phyloP scores from a whole-genome alignment of 1,140 invertebrate species.

The Formica exsecta region DNA sequence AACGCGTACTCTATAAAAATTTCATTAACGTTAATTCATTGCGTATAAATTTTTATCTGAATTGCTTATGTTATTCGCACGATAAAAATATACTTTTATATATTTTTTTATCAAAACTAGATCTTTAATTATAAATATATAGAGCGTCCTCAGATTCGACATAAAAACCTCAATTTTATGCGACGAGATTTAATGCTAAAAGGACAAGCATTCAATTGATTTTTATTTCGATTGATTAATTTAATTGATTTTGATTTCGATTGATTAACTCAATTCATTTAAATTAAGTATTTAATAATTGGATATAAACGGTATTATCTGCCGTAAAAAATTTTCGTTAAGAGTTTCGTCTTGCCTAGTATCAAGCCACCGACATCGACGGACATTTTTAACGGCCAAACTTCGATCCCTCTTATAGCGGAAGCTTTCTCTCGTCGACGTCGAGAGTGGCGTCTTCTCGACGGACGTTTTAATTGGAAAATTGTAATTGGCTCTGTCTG shows the following conservation, averaged over 20 bases:
- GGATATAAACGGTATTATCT: conserved; percentile 1
- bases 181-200: not conserved
- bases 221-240: not conserved
- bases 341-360: conserved; percentile 2
- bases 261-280: not conserved
- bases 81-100: not conserved
- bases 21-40: not conserved
- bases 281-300: not conserved
- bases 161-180: not conserved
- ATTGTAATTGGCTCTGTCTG: conserved; percentile 78
- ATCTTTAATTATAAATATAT: not conserved
- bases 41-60: not conserved
- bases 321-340: conserved; percentile 38
- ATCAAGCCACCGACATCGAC: not conserved
- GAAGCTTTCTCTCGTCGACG: conserved; percentile 55
- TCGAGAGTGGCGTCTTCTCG: conserved; percentile 63
- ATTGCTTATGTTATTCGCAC: not conserved
- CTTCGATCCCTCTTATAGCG: conserved; percentile 54
- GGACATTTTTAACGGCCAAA: conserved; percentile 42
- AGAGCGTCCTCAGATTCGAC: not conserved
- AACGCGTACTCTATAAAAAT: not conserved
- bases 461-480: conserved; percentile 79
- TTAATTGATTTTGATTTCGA: not conserved
- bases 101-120: not conserved
- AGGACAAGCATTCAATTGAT: not conserved